Evolutionary conservation across 2,113 vertebrate species (phyloP).

Genomic region (Cryptotis parvus): DNA sequence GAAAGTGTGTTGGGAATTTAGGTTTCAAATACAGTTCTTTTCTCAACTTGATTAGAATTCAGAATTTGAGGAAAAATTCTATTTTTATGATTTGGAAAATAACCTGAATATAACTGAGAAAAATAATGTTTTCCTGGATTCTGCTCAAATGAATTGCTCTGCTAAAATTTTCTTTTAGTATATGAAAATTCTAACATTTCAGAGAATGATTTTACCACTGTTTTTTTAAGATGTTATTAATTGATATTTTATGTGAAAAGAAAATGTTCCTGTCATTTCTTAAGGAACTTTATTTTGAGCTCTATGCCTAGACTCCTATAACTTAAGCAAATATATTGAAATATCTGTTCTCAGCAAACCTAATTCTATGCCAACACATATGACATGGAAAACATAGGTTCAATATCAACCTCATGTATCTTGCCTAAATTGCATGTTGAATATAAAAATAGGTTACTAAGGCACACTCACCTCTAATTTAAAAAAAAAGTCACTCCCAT

Average conservation of each 20-base stretch:
- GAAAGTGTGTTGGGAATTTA: conserved; percentile 41
- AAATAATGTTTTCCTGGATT: conserved; percentile 50
- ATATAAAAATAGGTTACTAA: conserved; percentile 9
- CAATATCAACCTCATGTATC: not conserved
- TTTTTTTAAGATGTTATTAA: conserved; percentile 73
- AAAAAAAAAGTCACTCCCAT: not conserved
- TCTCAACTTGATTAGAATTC: conserved; percentile 74
- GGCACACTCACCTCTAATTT: not conserved
- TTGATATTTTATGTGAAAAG: conserved; percentile 60
- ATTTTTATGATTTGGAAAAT: conserved; percentile 80
- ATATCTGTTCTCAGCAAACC: conserved; percentile 45
- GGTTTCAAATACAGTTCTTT: conserved; percentile 63
- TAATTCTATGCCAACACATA: conserved; percentile 35
- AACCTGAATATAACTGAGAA: conserved; percentile 65
- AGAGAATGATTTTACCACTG: conserved; percentile 52
- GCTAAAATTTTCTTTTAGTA: conserved; percentile 60
- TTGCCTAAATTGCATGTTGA: not conserved
- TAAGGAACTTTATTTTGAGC: conserved; percentile 60
- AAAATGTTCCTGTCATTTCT: conserved; percentile 65
- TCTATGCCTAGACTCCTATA: conserved; percentile 46
- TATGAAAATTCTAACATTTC: conserved; percentile 74
- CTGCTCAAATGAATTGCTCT: conserved; percentile 70
- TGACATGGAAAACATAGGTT: conserved; percentile 26
- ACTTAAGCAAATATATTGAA: conserved; percentile 68
- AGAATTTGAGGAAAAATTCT: conserved; percentile 62